These are phyloP conservation scores for Xanthorhoe designata DNA, from an alignment of 2,888 invertebrate species.

Conservation along the genomic window DNA sequence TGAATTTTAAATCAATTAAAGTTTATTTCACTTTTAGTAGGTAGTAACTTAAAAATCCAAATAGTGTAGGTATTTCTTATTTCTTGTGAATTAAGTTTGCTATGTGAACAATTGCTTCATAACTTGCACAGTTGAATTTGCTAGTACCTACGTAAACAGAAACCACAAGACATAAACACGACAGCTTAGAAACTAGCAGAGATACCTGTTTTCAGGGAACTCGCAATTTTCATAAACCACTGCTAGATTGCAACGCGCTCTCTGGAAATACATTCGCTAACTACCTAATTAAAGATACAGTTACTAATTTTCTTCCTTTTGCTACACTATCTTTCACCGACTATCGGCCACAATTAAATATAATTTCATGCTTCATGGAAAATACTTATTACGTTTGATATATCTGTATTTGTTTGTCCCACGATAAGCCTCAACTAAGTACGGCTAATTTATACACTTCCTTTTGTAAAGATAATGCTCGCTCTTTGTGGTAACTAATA, in stretches of 20 bases:
- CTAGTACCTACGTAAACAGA: slow-evolving; percentile 23
- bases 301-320: slow-evolving; percentile 39
- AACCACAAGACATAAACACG: slow-evolving; percentile 36
- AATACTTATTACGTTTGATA: slow-evolving; percentile 71
- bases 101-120: slow-evolving; percentile 18
- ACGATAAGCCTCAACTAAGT: slow-evolving; percentile 69
- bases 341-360: slow-evolving; percentile 54
- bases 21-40: background rate
- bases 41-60: too few relatives aligned
- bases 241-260: slow-evolving; percentile 36
- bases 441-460: slow-evolving; percentile 79
- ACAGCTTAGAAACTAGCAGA: slow-evolving; percentile 26
- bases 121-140: slow-evolving; percentile 23
- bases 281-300: slow-evolving; percentile 42
- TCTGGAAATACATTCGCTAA: slow-evolving; percentile 38
- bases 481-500: slow-evolving; percentile 79
- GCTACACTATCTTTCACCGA: slow-evolving; percentile 33
- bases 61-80: too few relatives aligned
- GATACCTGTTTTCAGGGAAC: slow-evolving; percentile 36
- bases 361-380: slow-evolving; percentile 70
- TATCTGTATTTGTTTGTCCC: slow-evolving; percentile 65
- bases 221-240: slow-evolving; percentile 41
- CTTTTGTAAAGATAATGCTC: slow-evolving; percentile 80
- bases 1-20: too few relatives aligned
- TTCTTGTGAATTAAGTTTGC: background rate